Evolutionary conservation across 2,888 invertebrate genomes (phyloP).

Genomic region (Cactoblastis cactorum): DNA sequence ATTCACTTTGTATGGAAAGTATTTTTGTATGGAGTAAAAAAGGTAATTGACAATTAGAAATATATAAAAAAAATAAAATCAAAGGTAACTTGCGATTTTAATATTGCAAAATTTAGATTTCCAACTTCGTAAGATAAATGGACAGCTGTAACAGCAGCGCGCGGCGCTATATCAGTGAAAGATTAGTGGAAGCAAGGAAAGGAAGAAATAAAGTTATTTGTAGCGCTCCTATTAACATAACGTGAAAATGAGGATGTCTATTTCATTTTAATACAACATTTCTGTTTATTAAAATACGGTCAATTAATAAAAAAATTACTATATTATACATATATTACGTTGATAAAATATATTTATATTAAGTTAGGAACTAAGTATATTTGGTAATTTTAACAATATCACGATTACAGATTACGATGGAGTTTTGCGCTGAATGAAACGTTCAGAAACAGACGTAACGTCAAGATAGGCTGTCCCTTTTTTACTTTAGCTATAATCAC

Average conservation of each 20-base stretch:
- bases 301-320: too few relatives aligned
- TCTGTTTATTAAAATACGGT: too few relatives aligned
- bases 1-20: neutral
- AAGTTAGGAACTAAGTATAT: too few relatives aligned
- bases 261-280: neutral
- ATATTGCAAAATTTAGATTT: neutral
- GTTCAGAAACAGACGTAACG: neutral
- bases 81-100: neutral
- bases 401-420: neutral
- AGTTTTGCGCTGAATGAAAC: neutral
- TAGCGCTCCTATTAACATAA: too few relatives aligned
- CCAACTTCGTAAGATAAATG: neutral
- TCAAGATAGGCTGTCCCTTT: neutral
- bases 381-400: too few relatives aligned
- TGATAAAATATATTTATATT: too few relatives aligned
- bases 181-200: neutral
- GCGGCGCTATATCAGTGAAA: neutral
- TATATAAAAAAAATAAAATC: neutral
- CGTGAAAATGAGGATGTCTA: neutral
- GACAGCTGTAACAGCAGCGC: neutral
- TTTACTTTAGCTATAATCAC: neutral
- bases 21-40: neutral
- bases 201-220: too few relatives aligned
- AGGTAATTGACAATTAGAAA: neutral
- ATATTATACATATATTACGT: too few relatives aligned